A percentile compares a stretch with the other conserved stretches of the same genome.
phyloP scores from a whole-genome alignment of 2,888 invertebrate genomes.

The Himalopsyche japonica region DNA sequence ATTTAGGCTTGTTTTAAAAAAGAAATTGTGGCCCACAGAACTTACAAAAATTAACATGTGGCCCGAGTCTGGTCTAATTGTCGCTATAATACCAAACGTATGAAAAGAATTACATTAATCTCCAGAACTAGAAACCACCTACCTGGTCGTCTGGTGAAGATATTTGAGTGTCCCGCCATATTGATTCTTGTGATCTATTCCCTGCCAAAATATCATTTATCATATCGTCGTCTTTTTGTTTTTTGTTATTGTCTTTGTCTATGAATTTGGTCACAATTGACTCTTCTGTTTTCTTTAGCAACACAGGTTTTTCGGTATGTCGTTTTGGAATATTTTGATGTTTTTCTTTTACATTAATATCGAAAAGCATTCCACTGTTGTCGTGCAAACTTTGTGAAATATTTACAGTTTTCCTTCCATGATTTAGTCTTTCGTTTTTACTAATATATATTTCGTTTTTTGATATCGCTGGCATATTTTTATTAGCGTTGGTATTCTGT shows the following conservation, averaged over 20 bases:
- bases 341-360: not conserved
- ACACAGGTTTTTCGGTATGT: not conserved
- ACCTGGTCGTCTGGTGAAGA: constrained; percentile 10
- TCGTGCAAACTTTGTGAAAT: not conserved
- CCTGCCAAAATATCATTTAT: not conserved
- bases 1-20: too few species aligned
- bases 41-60: too few species aligned
- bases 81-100: too few species aligned
- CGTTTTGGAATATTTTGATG: not conserved
- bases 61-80: too few species aligned
- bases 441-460: not conserved
- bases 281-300: not conserved
- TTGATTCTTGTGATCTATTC: not conserved
- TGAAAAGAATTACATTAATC: too few species aligned
- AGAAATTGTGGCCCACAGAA: too few species aligned
- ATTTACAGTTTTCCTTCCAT: not conserved
- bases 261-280: not conserved
- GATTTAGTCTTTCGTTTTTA: not conserved
- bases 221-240: not conserved
- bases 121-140: too few species aligned
- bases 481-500: not conserved
- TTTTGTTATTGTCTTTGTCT: not conserved
- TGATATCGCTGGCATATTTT: not conserved
- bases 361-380: not conserved
- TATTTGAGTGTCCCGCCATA: not conserved